Evolutionary conservation across 1,140 invertebrate genomes (phyloP).

Genomic region (Prorops nasuta): DNA sequence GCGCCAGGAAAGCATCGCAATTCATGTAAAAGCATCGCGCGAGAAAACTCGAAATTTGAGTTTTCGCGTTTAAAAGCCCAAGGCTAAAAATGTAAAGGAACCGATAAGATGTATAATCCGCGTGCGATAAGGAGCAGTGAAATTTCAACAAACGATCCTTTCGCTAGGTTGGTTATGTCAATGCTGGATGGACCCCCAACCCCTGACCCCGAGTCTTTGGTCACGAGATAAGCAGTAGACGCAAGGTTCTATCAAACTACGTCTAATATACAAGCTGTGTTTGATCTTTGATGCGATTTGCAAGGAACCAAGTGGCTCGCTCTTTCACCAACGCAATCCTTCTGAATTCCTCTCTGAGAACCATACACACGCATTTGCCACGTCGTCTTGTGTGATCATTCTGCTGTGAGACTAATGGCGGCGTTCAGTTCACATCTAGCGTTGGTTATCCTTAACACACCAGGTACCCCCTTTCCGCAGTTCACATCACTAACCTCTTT

Average conservation of each 20-base stretch:
- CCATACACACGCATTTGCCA: constrained; percentile 40
- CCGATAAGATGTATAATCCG: too few species aligned
- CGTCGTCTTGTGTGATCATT: constrained; percentile 55
- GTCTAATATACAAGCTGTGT: constrained; percentile 56
- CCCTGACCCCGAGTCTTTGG: too few species aligned
- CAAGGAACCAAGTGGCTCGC: constrained; percentile 35
- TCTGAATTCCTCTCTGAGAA: constrained; percentile 4
- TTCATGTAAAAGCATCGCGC: too few species aligned
- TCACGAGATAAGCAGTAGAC: too few species aligned
- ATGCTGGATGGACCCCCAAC: too few species aligned
- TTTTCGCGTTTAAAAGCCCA: too few species aligned
- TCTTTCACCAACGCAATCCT: constrained; percentile 9
- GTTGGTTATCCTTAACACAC: constrained; percentile 46
- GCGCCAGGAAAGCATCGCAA: too few species aligned
- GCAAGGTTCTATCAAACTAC: constrained; percentile 30
- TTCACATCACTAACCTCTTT: constrained; percentile 6
- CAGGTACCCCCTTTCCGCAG: constrained; percentile 8
- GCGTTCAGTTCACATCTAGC: constrained; percentile 37
- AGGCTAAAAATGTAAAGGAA: too few species aligned
- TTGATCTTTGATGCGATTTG: constrained; percentile 58
- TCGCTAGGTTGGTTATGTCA: too few species aligned
- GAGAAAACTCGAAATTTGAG: too few species aligned
- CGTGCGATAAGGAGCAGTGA: too few species aligned
- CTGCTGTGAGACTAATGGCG: constrained; percentile 53
- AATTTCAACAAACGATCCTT: too few species aligned